Evolutionary conservation across 2,888 invertebrate genomes (phyloP).

Genomic region (Phasia obesa): DNA sequence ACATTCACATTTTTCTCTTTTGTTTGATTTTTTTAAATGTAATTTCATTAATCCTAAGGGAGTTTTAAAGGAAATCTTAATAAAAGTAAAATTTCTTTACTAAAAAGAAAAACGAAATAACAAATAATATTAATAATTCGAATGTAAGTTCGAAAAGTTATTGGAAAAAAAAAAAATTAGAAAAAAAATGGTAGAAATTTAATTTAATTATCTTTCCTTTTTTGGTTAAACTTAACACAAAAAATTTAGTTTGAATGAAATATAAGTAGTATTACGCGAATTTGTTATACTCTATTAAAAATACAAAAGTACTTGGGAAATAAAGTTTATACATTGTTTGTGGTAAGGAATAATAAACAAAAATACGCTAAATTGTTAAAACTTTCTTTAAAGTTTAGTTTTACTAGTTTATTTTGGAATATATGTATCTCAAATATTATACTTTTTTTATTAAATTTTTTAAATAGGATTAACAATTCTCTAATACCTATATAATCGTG

Average conservation of each 20-base stretch:
- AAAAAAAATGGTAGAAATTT: neutral
- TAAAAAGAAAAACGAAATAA: neutral
- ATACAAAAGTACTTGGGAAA: neutral
- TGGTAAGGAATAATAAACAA: too few relatives aligned
- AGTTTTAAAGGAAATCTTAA: constrained; percentile 20
- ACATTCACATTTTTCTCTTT: neutral
- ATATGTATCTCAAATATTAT: too few relatives aligned
- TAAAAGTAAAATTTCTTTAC: neutral
- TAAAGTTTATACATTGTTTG: too few relatives aligned
- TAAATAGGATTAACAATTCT: too few relatives aligned
- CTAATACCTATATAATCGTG: too few relatives aligned
- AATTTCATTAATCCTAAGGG: constrained; percentile 20
- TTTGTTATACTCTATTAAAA: neutral
- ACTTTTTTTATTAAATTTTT: too few relatives aligned
- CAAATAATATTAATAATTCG: neutral
- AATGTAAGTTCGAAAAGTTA: neutral
- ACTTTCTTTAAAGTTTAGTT: too few relatives aligned
- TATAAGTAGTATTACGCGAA: neutral
- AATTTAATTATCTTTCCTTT: constrained; percentile 30
- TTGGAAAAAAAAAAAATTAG: neutral
- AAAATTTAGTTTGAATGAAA: neutral
- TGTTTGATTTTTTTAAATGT: constrained; percentile 2
- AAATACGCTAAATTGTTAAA: too few relatives aligned
- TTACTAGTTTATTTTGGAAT: too few relatives aligned
- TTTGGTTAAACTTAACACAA: constrained; percentile 10